These are phyloP conservation scores for Muscicapa adusta DNA, from an alignment of 2,113 vertebrate species.

Conservation along the genomic window DNA sequence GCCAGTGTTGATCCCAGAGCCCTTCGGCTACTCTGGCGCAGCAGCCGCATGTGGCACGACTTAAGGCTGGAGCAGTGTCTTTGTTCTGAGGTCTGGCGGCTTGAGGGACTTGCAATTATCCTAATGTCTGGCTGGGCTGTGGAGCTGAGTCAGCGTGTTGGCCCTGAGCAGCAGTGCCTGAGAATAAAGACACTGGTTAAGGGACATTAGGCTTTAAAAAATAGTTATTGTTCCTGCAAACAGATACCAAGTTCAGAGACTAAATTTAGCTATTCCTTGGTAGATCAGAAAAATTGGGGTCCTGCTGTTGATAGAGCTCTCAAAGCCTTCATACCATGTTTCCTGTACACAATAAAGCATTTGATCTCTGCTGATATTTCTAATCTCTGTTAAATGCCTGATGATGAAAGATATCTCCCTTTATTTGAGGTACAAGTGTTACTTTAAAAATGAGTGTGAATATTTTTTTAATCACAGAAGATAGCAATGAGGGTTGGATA, in stretches of 20 bases:
- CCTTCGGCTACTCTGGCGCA: rapidly evolving
- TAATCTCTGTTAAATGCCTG: not conserved
- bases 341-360: not conserved
- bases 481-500: not conserved
- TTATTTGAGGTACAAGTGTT: not conserved
- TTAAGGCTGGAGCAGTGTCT: slow-evolving; percentile 22
- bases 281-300: not conserved
- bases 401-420: not conserved
- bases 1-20: not conserved
- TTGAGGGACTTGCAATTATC: not conserved
- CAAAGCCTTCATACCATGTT: not conserved
- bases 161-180: not conserved
- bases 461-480: not conserved
- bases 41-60: rapidly evolving
- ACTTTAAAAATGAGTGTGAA: not conserved
- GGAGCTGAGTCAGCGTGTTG: not conserved
- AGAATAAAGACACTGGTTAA: not conserved
- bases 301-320: not conserved
- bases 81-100: not conserved
- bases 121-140: not conserved
- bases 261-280: not conserved
- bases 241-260: not conserved
- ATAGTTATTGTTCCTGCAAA: not conserved
- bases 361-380: not conserved
- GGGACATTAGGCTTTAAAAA: not conserved